A percentile compares a stretch with the other conserved stretches of the same genome.
These are phyloP conservation scores for Cotesia chilonis DNA, from an alignment of 1,140 invertebrate species.

Conservation along the genomic window DNA sequence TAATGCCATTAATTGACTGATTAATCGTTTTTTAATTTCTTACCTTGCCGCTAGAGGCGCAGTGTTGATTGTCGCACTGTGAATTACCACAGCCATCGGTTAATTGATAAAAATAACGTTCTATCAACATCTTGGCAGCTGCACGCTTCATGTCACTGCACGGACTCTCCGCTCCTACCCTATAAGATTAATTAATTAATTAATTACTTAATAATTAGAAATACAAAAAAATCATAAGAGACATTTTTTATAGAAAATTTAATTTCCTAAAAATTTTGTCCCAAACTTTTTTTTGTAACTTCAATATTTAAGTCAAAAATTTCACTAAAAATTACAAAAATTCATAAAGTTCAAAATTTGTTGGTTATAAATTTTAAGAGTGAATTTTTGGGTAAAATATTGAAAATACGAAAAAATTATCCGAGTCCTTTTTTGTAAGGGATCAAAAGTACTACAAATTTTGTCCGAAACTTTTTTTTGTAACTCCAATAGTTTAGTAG, in stretches of 20 bases:
- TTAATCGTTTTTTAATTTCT: not conserved
- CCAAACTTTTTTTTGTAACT: not conserved
- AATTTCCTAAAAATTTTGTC: too few relatives aligned
- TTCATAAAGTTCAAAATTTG: too few relatives aligned
- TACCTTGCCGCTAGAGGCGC: constrained; percentile 88
- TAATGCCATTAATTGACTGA: too few relatives aligned
- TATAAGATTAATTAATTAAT: constrained; percentile 37
- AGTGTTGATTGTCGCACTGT: constrained; percentile 84
- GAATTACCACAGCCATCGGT: constrained; percentile 89
- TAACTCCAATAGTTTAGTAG: too few relatives aligned
- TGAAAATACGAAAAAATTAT: not conserved
- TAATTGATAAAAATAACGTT: constrained; percentile 91
- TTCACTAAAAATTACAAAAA: too few relatives aligned
- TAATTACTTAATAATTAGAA: not conserved
- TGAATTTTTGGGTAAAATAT: not conserved
- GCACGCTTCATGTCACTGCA: constrained; percentile 85
- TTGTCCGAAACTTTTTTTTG: too few relatives aligned
- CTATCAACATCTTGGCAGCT: constrained; percentile 86
- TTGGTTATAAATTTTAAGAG: not conserved
- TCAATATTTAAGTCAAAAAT: too few relatives aligned
- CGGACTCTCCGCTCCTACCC: constrained; percentile 64
- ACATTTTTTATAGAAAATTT: too few relatives aligned
- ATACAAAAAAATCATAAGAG: not conserved
- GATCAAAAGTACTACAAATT: too few relatives aligned
- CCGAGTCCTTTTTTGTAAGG: too few relatives aligned